phyloP scores from a whole-genome alignment of 2,797 vertebrate genomes.

The Catharus ustulatus region DNA sequence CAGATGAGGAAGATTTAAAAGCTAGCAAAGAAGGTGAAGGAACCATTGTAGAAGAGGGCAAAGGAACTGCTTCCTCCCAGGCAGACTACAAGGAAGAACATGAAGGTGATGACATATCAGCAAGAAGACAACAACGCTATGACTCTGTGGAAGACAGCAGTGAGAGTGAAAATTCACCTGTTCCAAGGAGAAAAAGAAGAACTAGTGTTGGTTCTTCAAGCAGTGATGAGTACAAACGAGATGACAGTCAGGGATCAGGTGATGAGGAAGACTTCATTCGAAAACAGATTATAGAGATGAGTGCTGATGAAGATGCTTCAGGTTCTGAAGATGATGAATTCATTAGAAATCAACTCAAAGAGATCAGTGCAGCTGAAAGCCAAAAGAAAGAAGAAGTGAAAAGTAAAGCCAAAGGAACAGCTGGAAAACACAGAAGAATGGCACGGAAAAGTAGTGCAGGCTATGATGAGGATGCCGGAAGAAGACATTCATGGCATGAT shows the following conservation, averaged over 20 bases:
- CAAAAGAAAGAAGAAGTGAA: constrained; percentile 78
- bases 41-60: constrained; percentile 57
- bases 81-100: constrained; percentile 61
- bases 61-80: constrained; percentile 41
- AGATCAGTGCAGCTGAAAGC: constrained; percentile 73
- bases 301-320: constrained; percentile 87
- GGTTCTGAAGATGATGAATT: constrained; percentile 88
- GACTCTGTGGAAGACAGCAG: constrained; percentile 90
- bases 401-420: constrained; percentile 71
- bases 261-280: constrained; percentile 94
- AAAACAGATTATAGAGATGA: constrained; percentile 93
- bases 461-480: constrained; percentile 80
- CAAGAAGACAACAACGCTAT: constrained; percentile 75
- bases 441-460: constrained; percentile 76
- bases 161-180: constrained; percentile 89
- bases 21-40: constrained; percentile 70
- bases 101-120: constrained; percentile 30
- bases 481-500: constrained; percentile 77
- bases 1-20: constrained; percentile 83
- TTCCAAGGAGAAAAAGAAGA: constrained; percentile 81
- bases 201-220: constrained; percentile 85
- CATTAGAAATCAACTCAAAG: constrained; percentile 79
- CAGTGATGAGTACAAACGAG: constrained; percentile 90
- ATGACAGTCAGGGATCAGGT: constrained; percentile 88
- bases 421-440: constrained; percentile 74